These are phyloP conservation scores for Drosophila virilis DNA, from an alignment of 1,140 invertebrate species.

Conservation along the genomic window DNA sequence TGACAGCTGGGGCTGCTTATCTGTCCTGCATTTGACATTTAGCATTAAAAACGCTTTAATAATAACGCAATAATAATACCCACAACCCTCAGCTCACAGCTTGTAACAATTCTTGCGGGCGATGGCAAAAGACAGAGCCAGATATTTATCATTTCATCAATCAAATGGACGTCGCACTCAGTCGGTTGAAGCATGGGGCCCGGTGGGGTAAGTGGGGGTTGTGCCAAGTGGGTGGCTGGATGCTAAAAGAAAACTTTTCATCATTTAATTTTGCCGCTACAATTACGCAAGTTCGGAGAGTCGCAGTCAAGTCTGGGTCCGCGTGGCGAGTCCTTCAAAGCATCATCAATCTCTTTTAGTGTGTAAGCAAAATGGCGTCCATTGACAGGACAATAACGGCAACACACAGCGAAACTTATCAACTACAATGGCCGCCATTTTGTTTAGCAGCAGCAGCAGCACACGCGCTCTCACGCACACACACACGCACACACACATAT, in stretches of 20 bases:
- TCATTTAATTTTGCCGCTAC: slow-evolving; percentile 73
- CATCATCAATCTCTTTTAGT: slow-evolving; percentile 80
- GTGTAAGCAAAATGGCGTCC: slow-evolving; percentile 49
- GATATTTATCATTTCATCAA: slow-evolving; percentile 83
- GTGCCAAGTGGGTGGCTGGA: slow-evolving; percentile 24
- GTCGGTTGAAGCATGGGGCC: slow-evolving; percentile 5
- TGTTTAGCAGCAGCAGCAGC: slow-evolving; percentile 18
- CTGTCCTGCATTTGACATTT: slow-evolving; percentile 83
- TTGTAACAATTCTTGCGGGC: slow-evolving; percentile 55
- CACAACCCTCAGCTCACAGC: slow-evolving; percentile 18
- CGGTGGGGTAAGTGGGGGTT: background rate
- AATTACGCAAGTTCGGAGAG: slow-evolving; percentile 64
- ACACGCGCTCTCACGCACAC: slow-evolving; percentile 9
- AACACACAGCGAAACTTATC: slow-evolving; percentile 68
- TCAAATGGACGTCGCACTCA: slow-evolving; percentile 51
- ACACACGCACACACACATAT: slow-evolving; percentile 8
- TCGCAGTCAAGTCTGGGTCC: background rate
- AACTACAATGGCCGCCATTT: slow-evolving; percentile 72
- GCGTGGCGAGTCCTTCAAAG: slow-evolving; percentile 60
- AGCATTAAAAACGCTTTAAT: slow-evolving; percentile 83
- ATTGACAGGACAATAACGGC: slow-evolving; percentile 64
- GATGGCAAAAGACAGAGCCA: slow-evolving; percentile 39
- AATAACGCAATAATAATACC: slow-evolving; percentile 80
- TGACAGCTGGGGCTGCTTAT: slow-evolving; percentile 81
- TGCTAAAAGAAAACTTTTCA: slow-evolving; percentile 68